A percentile compares a stretch with the other conserved stretches of the same genome.
Evolutionary conservation across 2,888 invertebrate species (phyloP).

Genomic region (Cartodere bifasciata): DNA sequence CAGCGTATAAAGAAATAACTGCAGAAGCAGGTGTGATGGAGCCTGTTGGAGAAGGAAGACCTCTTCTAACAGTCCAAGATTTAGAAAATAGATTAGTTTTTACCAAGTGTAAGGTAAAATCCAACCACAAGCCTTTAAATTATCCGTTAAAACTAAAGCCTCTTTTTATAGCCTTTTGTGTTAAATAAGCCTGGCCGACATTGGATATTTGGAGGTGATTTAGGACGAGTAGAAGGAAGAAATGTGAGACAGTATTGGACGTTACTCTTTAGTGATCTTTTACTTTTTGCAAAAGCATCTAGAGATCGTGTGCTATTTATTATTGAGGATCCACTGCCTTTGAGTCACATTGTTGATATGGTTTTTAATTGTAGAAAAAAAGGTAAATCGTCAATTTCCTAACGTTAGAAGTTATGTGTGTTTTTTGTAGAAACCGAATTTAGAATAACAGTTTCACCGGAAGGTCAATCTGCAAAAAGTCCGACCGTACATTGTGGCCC

Average conservation of each 20-base stretch:
- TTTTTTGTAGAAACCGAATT: constrained; percentile 63
- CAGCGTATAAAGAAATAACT: constrained; percentile 68
- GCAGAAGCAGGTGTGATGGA: constrained; percentile 78
- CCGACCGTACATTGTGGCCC: constrained; percentile 65
- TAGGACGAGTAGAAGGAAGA: constrained; percentile 71
- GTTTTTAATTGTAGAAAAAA: constrained; percentile 79
- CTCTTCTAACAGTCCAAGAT: constrained; percentile 69
- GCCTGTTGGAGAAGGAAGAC: constrained; percentile 70
- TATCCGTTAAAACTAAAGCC: constrained; percentile 1
- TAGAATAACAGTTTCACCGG: constrained; percentile 60
- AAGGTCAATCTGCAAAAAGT: constrained; percentile 49
- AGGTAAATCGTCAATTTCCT: constrained; percentile 36
- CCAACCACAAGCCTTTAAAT: too few relatives aligned
- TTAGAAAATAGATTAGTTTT: constrained; percentile 79
- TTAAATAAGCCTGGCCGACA: constrained; percentile 72
- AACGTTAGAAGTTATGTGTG: constrained; percentile 1
- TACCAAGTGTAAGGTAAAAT: constrained; percentile 76
- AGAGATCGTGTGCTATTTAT: constrained; percentile 78
- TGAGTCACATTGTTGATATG: constrained; percentile 67
- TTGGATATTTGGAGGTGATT: constrained; percentile 82
- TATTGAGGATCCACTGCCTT: constrained; percentile 72
- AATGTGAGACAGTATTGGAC: constrained; percentile 77
- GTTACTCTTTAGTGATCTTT: constrained; percentile 68
- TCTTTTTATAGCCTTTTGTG: constrained; percentile 63
- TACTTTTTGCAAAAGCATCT: constrained; percentile 76